A percentile compares a stretch with the other conserved stretches of the same genome.
phyloP scores from a whole-genome alignment of 2,888 invertebrate genomes.

The Digitonthophagus gazella region DNA sequence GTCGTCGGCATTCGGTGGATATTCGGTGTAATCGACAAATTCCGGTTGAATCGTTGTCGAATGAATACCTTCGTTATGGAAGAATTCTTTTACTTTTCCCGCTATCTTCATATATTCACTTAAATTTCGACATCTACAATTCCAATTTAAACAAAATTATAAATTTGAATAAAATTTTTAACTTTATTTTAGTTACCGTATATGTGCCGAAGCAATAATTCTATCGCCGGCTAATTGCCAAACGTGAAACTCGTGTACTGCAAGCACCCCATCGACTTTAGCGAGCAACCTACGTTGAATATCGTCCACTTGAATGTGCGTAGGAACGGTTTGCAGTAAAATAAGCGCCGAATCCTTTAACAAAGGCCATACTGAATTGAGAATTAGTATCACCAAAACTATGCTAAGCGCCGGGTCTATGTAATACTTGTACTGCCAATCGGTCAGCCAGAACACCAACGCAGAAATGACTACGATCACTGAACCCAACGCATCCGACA shows the following conservation, averaged over 20 bases:
- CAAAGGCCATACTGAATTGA: conserved; percentile 88
- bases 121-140: conserved; percentile 78
- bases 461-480: conserved; percentile 89
- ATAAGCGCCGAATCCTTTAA: conserved; percentile 93
- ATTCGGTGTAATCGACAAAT: conserved; percentile 77
- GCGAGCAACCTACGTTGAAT: conserved; percentile 83
- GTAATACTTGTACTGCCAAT: conserved; percentile 80
- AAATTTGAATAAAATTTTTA: no score
- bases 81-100: conserved; percentile 93
- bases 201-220: conserved; percentile 96
- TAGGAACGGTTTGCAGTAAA: conserved; percentile 96
- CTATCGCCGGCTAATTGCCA: conserved; percentile 97
- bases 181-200: conserved; percentile 59
- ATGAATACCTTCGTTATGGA: conserved; percentile 98
- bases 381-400: conserved; percentile 80
- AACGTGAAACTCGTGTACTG: conserved; percentile 97
- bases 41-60: conserved; percentile 99
- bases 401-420: conserved; percentile 95
- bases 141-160: background rate
- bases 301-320: conserved; percentile 92
- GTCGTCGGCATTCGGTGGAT: conserved; percentile 47
- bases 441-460: conserved; percentile 66
- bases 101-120: conserved; percentile 97
- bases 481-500: conserved; percentile 96
- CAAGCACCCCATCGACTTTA: conserved; percentile 91